Evolutionary conservation across 2,888 invertebrate species (phyloP).

Genomic region (Sesia apiformis): DNA sequence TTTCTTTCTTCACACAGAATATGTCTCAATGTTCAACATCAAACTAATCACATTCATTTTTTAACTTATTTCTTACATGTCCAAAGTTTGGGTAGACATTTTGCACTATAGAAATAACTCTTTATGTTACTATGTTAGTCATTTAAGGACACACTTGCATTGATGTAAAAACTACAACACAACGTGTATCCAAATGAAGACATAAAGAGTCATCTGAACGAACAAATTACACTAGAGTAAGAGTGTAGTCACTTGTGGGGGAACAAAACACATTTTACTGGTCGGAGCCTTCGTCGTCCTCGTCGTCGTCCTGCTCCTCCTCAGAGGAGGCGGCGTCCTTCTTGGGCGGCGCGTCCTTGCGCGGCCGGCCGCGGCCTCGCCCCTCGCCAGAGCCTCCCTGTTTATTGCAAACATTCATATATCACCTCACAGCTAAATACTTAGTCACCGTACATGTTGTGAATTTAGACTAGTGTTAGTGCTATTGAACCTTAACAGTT

Average conservation of each 20-base stretch:
- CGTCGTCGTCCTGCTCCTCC: slow-evolving; percentile 69
- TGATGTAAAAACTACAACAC: neutral
- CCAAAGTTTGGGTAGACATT: slow-evolving; percentile 50
- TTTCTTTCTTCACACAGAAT: slow-evolving; percentile 29
- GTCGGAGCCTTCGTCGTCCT: slow-evolving; percentile 65
- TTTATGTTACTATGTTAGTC: slow-evolving; percentile 14
- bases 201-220: slow-evolving; percentile 56
- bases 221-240: slow-evolving; percentile 65
- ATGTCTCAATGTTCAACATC: slow-evolving; percentile 2
- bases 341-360: slow-evolving; percentile 67
- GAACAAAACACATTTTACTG: slow-evolving; percentile 54
- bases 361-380: slow-evolving; percentile 62
- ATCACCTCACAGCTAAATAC: no score
- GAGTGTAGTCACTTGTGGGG: slow-evolving; percentile 31
- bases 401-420: no score
- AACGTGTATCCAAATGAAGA: slow-evolving; percentile 20
- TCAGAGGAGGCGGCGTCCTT: slow-evolving; percentile 66
- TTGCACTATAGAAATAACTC: slow-evolving; percentile 56
- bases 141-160: neutral
- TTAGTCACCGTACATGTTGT: no score
- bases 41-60: neutral
- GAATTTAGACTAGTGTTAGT: no score
- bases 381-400: slow-evolving; percentile 32
- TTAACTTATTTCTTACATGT: slow-evolving; percentile 38
- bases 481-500: no score